A percentile compares a stretch with the other conserved stretches of the same genome.
Conservation (phyloP, 1,140 invertebrate genomes). For the Sarcophaga bullata region DNA sequence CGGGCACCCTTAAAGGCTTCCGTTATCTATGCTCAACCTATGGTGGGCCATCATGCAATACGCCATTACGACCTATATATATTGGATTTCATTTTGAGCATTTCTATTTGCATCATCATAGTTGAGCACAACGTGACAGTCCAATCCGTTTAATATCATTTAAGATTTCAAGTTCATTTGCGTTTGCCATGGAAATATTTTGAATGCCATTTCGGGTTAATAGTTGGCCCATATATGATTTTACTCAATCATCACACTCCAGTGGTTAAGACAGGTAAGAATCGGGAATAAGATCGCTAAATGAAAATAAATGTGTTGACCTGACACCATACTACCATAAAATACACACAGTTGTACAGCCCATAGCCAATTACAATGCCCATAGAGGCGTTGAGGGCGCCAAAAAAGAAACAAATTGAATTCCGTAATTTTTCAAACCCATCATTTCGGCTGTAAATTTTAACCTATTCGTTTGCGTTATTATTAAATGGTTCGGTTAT, state of each 20-base stretch:
- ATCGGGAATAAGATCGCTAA: neutral
- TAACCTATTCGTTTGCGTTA: neutral
- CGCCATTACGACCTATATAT: neutral
- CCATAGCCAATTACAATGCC: neutral
- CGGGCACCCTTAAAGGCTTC: neutral
- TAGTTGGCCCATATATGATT: neutral
- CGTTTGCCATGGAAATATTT: neutral
- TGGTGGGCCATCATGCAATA: constrained; percentile 7
- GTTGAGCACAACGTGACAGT: neutral
- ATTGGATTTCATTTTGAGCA: neutral
- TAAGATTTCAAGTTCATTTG: neutral
- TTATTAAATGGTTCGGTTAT: neutral
- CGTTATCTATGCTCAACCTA: neutral
- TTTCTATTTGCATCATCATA: neutral
- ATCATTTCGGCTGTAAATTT: neutral
- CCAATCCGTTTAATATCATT: neutral
- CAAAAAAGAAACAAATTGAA: neutral
- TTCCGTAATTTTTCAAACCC: neutral
- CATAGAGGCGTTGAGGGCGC: neutral
- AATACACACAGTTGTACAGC: neutral
- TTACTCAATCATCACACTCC: neutral
- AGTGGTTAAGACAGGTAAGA: neutral
- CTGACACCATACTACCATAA: neutral
- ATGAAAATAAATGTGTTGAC: neutral
- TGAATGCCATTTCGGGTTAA: neutral